These are phyloP conservation scores for honey bee (Apis mellifera) DNA, from an alignment of 1,140 invertebrate species.

Conservation along the genomic window DNA sequence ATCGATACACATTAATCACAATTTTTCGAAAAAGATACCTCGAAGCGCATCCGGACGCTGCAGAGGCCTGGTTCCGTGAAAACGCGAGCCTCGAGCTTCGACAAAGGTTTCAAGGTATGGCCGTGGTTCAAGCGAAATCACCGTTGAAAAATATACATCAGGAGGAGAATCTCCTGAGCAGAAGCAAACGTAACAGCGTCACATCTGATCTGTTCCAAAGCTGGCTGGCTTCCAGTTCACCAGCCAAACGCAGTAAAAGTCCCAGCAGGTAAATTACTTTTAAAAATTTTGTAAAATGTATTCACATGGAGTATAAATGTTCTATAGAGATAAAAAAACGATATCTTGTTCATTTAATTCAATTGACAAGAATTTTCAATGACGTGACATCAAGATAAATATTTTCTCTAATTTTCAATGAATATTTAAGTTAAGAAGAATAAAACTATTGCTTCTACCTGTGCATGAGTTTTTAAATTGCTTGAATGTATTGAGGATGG, in stretches of 20 bases:
- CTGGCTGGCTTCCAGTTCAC: slow-evolving; percentile 88
- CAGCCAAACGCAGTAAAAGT: slow-evolving; percentile 82
- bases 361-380: too few relatives aligned
- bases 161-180: slow-evolving; percentile 74
- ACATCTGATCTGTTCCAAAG: slow-evolving; percentile 92
- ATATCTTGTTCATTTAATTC: too few relatives aligned
- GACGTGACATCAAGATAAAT: too few relatives aligned
- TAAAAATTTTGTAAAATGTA: neutral
- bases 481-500: too few relatives aligned
- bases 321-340: too few relatives aligned
- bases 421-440: too few relatives aligned
- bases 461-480: too few relatives aligned
- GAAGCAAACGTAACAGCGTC: slow-evolving; percentile 86
- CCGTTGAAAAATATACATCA: slow-evolving; percentile 79
- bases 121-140: slow-evolving; percentile 71
- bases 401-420: too few relatives aligned
- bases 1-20: too few relatives aligned
- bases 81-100: slow-evolving; percentile 86
- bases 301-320: too few relatives aligned
- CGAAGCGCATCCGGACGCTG: slow-evolving; percentile 82
- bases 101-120: slow-evolving; percentile 77
- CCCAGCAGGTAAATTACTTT: slow-evolving; percentile 82
- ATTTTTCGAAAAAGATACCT: slow-evolving; percentile 77
- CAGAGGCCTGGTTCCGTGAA: slow-evolving; percentile 88
- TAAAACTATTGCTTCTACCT: too few relatives aligned